phyloP scores from a whole-genome alignment of 2,113 vertebrate species.

The Chamaetylas fuelleborni region DNA sequence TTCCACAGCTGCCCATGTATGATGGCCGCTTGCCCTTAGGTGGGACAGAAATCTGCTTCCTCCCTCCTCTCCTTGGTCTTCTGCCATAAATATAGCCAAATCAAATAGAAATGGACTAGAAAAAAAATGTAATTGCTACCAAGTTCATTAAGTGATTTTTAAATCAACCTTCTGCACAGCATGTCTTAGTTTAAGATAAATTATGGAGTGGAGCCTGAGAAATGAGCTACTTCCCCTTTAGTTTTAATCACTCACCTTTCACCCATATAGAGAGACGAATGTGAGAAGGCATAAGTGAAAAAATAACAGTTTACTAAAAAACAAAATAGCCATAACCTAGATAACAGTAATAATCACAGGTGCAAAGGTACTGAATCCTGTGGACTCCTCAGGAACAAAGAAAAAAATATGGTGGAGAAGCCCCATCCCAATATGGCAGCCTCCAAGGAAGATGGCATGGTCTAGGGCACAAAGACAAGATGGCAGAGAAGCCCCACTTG shows the following conservation, averaged over 20 bases:
- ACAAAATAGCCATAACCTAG: background rate
- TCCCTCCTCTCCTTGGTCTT: background rate
- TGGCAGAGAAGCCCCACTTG: background rate
- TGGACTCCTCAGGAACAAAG: background rate
- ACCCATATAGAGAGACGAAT: background rate
- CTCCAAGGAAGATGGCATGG: fast-evolving
- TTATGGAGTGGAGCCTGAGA: background rate
- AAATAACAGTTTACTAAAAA: background rate
- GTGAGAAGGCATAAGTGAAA: background rate
- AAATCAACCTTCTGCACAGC: background rate
- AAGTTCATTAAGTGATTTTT: background rate
- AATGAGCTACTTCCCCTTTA: background rate
- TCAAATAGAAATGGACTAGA: background rate
- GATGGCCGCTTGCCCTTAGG: background rate
- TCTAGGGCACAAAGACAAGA: background rate
- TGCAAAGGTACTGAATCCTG: background rate
- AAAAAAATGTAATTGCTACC: background rate
- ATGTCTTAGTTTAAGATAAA: background rate
- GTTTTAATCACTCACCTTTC: background rate
- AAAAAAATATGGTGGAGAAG: background rate
- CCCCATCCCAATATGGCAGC: background rate
- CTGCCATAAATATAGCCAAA: background rate
- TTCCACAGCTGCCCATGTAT: background rate
- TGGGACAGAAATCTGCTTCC: background rate
- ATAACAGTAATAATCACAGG: background rate